Percentiles rank a stretch among this genome's conserved stretches.
phyloP scores from a whole-genome alignment of 2,888 invertebrate species.

The Smittia aterrima region DNA sequence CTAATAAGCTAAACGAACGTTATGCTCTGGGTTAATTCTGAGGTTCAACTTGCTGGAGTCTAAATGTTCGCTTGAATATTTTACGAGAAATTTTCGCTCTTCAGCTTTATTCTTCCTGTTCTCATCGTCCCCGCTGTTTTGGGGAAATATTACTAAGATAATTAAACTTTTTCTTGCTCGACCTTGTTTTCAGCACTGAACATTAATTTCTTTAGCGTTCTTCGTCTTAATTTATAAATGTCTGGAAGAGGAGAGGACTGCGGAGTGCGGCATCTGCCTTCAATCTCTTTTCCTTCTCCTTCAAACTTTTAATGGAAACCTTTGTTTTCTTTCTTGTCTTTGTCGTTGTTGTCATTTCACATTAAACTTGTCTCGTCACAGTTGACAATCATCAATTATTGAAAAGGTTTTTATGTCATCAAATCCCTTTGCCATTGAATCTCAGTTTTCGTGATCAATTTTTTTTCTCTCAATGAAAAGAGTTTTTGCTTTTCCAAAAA shows the following conservation, averaged over 20 bases:
- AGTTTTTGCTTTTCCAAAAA: no score
- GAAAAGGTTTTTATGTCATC: no score
- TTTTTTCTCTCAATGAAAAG: no score
- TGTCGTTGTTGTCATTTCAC: neutral
- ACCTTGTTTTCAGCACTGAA: neutral
- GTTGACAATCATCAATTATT: no score
- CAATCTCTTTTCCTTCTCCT: neutral
- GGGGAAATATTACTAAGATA: neutral
- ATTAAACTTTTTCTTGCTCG: slow-evolving; percentile 1
- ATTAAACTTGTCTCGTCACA: no score
- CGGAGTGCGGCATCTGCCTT: neutral
- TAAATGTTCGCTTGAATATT: neutral
- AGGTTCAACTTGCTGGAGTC: neutral
- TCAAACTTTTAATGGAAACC: neutral
- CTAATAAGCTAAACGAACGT: neutral
- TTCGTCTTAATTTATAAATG: neutral
- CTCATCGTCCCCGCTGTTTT: neutral
- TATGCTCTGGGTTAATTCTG: neutral
- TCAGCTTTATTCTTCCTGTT: neutral
- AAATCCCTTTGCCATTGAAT: no score
- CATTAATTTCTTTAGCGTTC: neutral
- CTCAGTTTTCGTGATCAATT: no score
- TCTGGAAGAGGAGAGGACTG: neutral
- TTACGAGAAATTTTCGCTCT: neutral
- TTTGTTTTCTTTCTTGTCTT: neutral